Evolutionary conservation across 2,113 vertebrate species (phyloP).

Genomic region (Heterocephalus glaber): DNA sequence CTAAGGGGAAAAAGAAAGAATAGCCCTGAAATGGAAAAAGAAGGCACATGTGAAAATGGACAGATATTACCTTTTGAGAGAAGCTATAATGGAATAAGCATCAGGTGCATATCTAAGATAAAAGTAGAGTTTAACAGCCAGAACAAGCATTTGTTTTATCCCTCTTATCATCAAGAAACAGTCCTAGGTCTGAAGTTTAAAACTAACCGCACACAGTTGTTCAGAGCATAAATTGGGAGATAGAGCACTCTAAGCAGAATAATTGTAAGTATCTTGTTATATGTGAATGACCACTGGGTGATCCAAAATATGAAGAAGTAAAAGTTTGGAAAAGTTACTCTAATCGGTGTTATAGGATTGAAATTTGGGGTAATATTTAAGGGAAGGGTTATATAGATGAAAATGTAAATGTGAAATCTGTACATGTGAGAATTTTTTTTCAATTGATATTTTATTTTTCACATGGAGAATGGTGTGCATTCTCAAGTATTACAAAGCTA

Average conservation of each 20-base stretch:
- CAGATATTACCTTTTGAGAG: not conserved
- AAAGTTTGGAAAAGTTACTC: not conserved
- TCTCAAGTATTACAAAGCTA: not conserved
- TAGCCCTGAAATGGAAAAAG: not conserved
- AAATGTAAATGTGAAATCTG: not conserved
- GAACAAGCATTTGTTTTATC: not conserved
- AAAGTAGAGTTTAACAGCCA: constrained; percentile 1
- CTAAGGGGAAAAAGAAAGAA: not conserved
- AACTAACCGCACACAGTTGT: not conserved
- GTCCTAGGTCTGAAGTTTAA: not conserved
- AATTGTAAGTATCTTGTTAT: not conserved
- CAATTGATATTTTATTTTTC: not conserved
- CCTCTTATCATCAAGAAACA: constrained; percentile 20
- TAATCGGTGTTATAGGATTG: not conserved
- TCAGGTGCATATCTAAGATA: not conserved
- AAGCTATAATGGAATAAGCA: not conserved
- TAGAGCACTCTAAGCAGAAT: not conserved
- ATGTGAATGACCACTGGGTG: not conserved
- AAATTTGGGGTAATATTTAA: not conserved
- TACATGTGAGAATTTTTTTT: not conserved
- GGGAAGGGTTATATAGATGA: not conserved
- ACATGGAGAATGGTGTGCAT: not conserved
- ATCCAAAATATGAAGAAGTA: not conserved
- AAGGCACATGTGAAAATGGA: not conserved
- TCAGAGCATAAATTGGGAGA: constrained; percentile 32